These are phyloP conservation scores for Ictalurus furcatus DNA, from an alignment of 2,113 vertebrate species.

Conservation along the genomic window DNA sequence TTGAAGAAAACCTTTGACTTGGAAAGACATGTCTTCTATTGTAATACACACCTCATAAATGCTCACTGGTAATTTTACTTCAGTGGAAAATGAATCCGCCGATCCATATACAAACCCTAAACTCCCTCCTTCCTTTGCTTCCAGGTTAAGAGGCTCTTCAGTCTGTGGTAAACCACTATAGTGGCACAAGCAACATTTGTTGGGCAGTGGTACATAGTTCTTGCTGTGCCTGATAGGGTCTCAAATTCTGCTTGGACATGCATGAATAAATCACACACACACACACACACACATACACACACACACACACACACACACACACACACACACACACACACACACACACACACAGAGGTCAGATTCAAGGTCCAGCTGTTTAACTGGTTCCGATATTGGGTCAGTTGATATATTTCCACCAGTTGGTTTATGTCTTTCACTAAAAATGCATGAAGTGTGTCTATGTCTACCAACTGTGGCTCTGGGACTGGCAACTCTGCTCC, in stretches of 20 bases:
- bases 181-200: background rate
- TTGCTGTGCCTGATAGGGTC: constrained; percentile 12
- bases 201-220: background rate
- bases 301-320: background rate
- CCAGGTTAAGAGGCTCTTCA: background rate
- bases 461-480: background rate
- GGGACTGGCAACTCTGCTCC: constrained; percentile 15
- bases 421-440: constrained; percentile 20
- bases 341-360: background rate
- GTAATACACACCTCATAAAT: constrained; percentile 59
- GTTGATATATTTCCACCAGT: background rate
- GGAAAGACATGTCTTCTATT: constrained; percentile 44
- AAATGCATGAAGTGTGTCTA: constrained; percentile 23
- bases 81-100: constrained; percentile 56
- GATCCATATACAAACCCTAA: constrained; percentile 44
- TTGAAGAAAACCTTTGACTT: constrained; percentile 55
- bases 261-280: constrained; percentile 17
- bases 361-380: background rate
- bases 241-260: background rate
- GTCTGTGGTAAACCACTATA: background rate
- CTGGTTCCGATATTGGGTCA: background rate
- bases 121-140: background rate
- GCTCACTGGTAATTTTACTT: constrained; percentile 56
- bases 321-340: background rate
- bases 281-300: background rate